Evolutionary conservation across 1,140 invertebrate genomes (phyloP), one percentile per base, ranked within the genome.

Genomic region (Diorhabda elongata): DNA sequence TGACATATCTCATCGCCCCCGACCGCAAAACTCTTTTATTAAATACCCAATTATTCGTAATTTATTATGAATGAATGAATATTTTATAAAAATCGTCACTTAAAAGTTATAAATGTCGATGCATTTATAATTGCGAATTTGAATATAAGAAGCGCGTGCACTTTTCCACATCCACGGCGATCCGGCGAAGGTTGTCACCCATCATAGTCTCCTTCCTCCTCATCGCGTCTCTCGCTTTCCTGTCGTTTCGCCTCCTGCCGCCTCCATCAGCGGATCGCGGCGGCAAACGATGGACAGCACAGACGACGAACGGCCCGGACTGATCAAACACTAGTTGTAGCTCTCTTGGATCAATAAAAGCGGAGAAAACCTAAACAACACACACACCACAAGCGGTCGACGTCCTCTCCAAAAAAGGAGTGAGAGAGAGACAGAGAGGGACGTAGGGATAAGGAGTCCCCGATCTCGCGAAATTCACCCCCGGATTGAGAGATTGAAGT

Each of bases 261-360:
- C 1, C 52, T 58, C 64, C 64, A 45, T 44, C 44, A 57, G 45
- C 64, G 43, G 61, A 62, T 62, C 61, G 64, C 64, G 64, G 64
- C 64, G 64, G 64, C 47, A 58, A n/a, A 52, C 64, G 52, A 65
- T 65, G 64, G 64, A 65, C 64, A 58, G 64, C 44, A 44, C 47
- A 44, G 61, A 11, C 43, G 44, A 44, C 11, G 61, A 65, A 44
- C 42, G 47, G 64, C 64, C 64, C 64, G 64, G 64, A 57, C 64
- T 65, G 64, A 65, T 65, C 64, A 65, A 65, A 65, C 64, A 65
- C 64, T 65, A 65, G 64, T 65, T 58, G 64, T 65, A 65, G 64
- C 64, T 65, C 64, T 65, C 64, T 65, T 58, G 47, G 64, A 65
- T 65, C 64, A 65, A 65, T 65, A 65, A 65, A 65, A 41, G 64